phyloP scores from a whole-genome alignment of 2,797 vertebrate genomes.

The Eulemur mongoz region DNA sequence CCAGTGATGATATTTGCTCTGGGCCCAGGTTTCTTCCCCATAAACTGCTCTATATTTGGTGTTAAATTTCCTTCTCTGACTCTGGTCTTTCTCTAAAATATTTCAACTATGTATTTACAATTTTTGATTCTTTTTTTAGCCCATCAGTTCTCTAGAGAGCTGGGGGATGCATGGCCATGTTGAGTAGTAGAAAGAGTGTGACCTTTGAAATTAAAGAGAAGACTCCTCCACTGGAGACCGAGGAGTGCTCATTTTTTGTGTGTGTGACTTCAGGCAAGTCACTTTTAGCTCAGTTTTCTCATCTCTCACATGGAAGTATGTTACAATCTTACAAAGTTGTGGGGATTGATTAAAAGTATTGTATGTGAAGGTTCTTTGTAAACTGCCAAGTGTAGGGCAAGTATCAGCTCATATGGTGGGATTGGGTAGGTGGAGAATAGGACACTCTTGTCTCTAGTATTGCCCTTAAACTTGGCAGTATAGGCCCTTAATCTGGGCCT shows the following conservation, averaged over 20 bases:
- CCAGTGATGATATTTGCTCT: background rate
- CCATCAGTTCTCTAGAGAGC: background rate
- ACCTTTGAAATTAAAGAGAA: background rate
- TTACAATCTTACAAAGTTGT: background rate
- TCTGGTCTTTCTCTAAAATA: slow-evolving; percentile 20
- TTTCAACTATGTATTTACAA: background rate
- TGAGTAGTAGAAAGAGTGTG: background rate
- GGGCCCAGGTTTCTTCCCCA: background rate
- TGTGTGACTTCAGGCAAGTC: background rate
- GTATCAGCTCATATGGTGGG: background rate
- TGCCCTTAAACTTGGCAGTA: background rate
- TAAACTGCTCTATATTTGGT: slow-evolving; percentile 42
- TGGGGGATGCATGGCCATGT: background rate
- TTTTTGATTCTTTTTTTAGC: background rate
- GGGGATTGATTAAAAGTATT: background rate
- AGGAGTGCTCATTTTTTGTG: background rate
- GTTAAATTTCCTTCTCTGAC: background rate
- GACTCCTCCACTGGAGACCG: background rate
- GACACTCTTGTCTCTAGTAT: background rate
- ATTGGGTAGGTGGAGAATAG: background rate
- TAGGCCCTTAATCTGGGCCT: background rate
- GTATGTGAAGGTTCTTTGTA: background rate
- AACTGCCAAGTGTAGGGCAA: background rate
- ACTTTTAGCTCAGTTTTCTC: background rate
- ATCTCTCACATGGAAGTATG: background rate